Evolutionary conservation across 30 jellyfish, hydroid and myxozoan genomes (phyloP), one percentile per base, ranked within the genome.

Genomic region (Morbakka virulenta): DNA sequence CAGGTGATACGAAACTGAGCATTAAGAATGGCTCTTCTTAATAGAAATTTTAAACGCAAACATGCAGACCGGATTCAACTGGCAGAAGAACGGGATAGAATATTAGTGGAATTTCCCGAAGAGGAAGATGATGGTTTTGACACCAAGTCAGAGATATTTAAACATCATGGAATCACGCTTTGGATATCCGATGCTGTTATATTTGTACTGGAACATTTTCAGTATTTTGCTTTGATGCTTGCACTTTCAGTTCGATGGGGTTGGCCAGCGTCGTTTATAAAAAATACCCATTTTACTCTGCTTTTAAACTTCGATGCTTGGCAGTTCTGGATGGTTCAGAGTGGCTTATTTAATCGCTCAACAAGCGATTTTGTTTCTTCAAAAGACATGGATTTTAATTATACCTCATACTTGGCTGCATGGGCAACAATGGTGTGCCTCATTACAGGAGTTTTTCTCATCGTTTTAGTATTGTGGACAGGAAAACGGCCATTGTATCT

Each of bases 221-320:
- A 91, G 47, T 83, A 83, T 48, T 91, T 75, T 74, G 96, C 98
- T 13, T 22, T 91, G 35, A 62, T 91, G 6, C 80, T 91, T 22
- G 85, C 96, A 67, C 83, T 91, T 29, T 91, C 98, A 17, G 95
- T 77, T 57, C 76, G 89, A n/a, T 91, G 98, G 98, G 98, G 96
- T 75, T 84, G 96, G 96, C 98, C 98, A 35, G 81, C 84, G 0
- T 76, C 66, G 6, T 91, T 95, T 95, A 76, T 91, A 1, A 80
- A 84, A 30, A 87, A 91, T 2, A 91, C 98, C 26, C 69, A 92
- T 32, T 73, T 84, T 34, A 65, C 95, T 0, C 84, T 91, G 35
- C 78, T 91, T 27, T 81, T 77, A 20, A 91, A 91, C 52, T 77
- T 84, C 31, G 98, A 91, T 72, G 79, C 72, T 31, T 91, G 98